Evolutionary conservation across 2,113 vertebrate genomes (phyloP), one percentile per base, ranked within the genome.

Genomic region (Epinephelus lanceolatus): DNA sequence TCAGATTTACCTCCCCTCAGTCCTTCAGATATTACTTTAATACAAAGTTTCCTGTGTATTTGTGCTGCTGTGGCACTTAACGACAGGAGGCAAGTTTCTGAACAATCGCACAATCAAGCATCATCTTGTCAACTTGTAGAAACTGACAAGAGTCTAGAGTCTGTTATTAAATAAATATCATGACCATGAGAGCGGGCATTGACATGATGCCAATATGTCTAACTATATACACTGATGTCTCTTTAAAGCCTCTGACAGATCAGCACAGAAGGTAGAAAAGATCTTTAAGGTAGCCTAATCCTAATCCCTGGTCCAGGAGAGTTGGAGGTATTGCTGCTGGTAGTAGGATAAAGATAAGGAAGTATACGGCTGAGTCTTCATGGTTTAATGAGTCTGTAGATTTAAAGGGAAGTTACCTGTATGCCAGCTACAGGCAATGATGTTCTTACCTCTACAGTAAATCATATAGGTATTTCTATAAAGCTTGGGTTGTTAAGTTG

Each of bases 181-280:
- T 3, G 2, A 57, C 21, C 6, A 59, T 3, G 2, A 57, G 15
- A 47, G 52, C 60, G 63, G 30, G 61, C n/a, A 25, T 19, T 61
- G n/a, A 37, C 68, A 19, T 25, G 65, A 21, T 63, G 57, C 6
- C 18, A 59, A 21, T 33, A 47, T 1, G 56, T 79, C 18, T 70
- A 49, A 21, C 49, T 37, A 19, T 52, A 45, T 57, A 81, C 61
- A 79, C 57, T 53, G 27, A 37, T 49, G 61, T 61, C 27, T 69
- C 42, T 78, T 86, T 81, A 78, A 88, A 72, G 80, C 51, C 40
- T 45, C 55, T 69, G 47, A 69, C 71, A 83, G 53, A 83, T 76
- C 56, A 76, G 78, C 45, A 19, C 52, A 71, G 68, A 74, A 62
- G 76, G 66, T 83, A 85, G 65, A 83, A 68, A 76, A 87, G 51